Evolutionary conservation across 2,797 vertebrate species (phyloP).

Genomic region (Philypnodon macrostomus): DNA sequence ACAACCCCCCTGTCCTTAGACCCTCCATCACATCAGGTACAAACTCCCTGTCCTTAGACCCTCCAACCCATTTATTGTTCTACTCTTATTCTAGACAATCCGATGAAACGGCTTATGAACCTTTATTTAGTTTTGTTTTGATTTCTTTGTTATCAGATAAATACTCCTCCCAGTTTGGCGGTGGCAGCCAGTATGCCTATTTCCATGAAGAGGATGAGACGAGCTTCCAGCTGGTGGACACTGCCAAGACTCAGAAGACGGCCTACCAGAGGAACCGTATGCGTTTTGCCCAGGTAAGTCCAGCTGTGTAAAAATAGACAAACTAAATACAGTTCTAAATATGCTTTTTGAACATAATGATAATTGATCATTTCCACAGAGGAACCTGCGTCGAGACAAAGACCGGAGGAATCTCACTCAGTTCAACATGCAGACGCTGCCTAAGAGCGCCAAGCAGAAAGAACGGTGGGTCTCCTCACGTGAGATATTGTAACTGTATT

Average conservation of each 20-base stretch:
- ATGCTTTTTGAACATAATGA: not conserved
- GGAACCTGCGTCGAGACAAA: conserved; percentile 94
- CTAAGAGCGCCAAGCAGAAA: conserved; percentile 98
- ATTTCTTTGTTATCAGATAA: conserved; percentile 80
- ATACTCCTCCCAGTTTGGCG: conserved; percentile 97
- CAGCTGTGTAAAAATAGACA: not conserved
- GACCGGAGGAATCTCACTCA: conserved; percentile 94
- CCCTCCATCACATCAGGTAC: too few species aligned
- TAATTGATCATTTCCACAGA: conserved; percentile 65
- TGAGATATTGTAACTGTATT: too few species aligned
- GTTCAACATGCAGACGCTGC: conserved; percentile 96
- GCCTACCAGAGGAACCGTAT: conserved; percentile 98
- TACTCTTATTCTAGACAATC: too few species aligned
- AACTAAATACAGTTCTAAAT: not conserved
- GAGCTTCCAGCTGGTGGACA: conserved; percentile 98
- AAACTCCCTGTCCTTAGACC: too few species aligned
- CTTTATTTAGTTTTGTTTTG: too few species aligned
- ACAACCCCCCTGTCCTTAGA: too few species aligned
- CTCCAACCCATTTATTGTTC: too few species aligned
- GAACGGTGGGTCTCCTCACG: conserved; percentile 81
- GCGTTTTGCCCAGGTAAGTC: conserved; percentile 96
- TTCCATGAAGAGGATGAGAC: conserved; percentile 98
- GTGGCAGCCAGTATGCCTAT: conserved; percentile 96
- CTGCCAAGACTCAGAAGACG: conserved; percentile 93
- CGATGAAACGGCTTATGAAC: too few species aligned